Percentiles rank a stretch among this genome's conserved stretches.
Evolutionary conservation across 2,113 vertebrate species (phyloP).

Genomic region (Erpornis zantholeuca): DNA sequence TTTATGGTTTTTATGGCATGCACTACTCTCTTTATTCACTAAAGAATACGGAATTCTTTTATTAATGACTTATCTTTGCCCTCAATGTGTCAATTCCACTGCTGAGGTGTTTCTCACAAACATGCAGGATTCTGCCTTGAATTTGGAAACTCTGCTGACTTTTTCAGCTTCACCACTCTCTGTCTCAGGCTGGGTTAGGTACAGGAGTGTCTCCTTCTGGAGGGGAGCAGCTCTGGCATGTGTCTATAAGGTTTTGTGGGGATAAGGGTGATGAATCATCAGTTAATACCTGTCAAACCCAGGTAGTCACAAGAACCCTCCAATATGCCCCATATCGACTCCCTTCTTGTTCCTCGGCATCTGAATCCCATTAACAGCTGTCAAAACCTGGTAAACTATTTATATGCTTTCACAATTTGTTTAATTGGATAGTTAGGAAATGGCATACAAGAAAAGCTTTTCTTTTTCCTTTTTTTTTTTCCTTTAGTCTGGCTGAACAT

Average conservation of each 20-base stretch:
- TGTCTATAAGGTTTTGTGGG: not conserved
- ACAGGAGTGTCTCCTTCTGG: not conserved
- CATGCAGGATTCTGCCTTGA: not conserved
- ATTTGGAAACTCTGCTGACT: not conserved
- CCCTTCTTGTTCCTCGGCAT: constrained; percentile 61
- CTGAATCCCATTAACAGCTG: constrained; percentile 77
- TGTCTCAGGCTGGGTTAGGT: not conserved
- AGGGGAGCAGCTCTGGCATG: not conserved
- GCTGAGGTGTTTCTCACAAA: not conserved
- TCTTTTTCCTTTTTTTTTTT: constrained; percentile 16
- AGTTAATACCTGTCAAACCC: constrained; percentile 1
- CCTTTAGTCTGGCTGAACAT: constrained; percentile 77
- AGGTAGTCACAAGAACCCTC: constrained; percentile 9
- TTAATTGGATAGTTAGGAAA: constrained; percentile 79
- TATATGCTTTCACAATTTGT: constrained; percentile 76
- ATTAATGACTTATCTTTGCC: not conserved
- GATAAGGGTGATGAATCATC: not conserved
- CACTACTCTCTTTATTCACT: not conserved
- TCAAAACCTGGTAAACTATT: constrained; percentile 78
- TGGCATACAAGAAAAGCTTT: constrained; percentile 68
- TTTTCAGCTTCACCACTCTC: not conserved
- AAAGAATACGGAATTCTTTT: not conserved
- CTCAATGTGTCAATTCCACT: not conserved
- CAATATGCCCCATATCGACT: not conserved
- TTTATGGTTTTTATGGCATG: not conserved